Evolutionary conservation across 2,888 invertebrate genomes (phyloP), one percentile per base, ranked within the genome.

Genomic region (Drosophila rellima): DNA sequence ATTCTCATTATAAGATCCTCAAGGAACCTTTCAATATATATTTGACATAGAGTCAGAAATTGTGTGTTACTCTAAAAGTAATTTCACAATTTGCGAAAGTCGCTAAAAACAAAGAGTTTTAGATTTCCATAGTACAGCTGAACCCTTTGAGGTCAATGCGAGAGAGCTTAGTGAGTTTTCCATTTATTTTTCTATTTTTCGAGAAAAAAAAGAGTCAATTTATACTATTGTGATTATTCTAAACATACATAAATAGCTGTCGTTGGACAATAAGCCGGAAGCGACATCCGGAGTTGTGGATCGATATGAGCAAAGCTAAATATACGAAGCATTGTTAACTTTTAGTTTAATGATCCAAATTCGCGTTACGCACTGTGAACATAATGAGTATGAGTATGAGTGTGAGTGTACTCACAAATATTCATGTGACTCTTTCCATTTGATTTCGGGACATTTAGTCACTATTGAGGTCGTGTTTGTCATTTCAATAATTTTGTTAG

Each of bases 221-320:
- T 61, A 7, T 42, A 15, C 61, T 69, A 78, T 87, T 83, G 81
- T 82, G 80, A 45, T 61, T 75, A 65, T 75, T 84, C 62, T 63
- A 65, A 87, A 55, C 86, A 84, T 82, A 88, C 86, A 84, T 82
- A 84, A 85, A 83, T 85, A 82, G 78, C 52, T 45, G 60, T 40
- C 37, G 45, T 31, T 13, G 72, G 63, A 90, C 83, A 78, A 92
- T 87, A 90, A 91, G 90, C 88, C 92, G 92, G 92, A 92, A 91
- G 88, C 77, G 66, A 91, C 91, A 90, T 92, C 91, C 91, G 91
- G 90, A 83, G 87, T 86, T 80, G 66, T 74, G 86, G 83, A 83
- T 83, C 83, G 90, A 90, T 87, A 80, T 86, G 80, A 88, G 83
- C 80, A 68, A 61, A 78, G 72, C 80, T 73, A n/a, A n/a, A n/a